phyloP scores from a whole-genome alignment of 2,888 invertebrate species.

The Melitaea athalia region DNA sequence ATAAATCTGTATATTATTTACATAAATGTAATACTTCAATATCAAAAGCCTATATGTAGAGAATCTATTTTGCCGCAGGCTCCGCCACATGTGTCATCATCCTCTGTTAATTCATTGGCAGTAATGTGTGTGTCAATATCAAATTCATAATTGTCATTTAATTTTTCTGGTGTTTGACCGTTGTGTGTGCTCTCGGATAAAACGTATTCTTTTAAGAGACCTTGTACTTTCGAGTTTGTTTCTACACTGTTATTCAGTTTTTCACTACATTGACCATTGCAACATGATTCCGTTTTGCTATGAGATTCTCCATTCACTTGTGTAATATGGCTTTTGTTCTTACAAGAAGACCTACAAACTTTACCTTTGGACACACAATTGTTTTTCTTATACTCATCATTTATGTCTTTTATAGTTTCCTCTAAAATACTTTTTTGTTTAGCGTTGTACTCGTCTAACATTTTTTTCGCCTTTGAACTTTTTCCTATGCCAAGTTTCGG shows the following conservation, averaged over 20 bases:
- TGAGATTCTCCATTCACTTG: constrained; percentile 28
- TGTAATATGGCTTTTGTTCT: constrained; percentile 30
- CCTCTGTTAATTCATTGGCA: constrained; percentile 46
- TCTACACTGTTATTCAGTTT: constrained; percentile 17
- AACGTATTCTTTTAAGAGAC: constrained; percentile 39
- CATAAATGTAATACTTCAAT: constrained; percentile 28
- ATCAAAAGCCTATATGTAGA: constrained; percentile 62
- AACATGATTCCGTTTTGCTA: constrained; percentile 28
- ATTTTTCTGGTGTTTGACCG: not conserved
- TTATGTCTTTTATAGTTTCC: constrained; percentile 54
- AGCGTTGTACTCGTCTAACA: constrained; percentile 81
- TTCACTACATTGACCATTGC: constrained; percentile 17
- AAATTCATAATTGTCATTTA: constrained; percentile 18
- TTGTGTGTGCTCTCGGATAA: constrained; percentile 31
- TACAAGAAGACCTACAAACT: constrained; percentile 48
- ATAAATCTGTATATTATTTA: constrained; percentile 31
- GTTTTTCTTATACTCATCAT: constrained; percentile 46
- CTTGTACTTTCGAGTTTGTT: constrained; percentile 36
- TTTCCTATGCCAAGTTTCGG: constrained; percentile 96
- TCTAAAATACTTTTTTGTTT: constrained; percentile 48
- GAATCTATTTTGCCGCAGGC: constrained; percentile 63
- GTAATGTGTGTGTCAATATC: constrained; percentile 37
- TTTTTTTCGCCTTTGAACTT: constrained; percentile 88
- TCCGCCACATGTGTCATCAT: constrained; percentile 64
- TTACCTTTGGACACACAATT: constrained; percentile 44